These are phyloP conservation scores for Gouania willdenowi DNA, from an alignment of 2,797 vertebrate species.

Conservation along the genomic window DNA sequence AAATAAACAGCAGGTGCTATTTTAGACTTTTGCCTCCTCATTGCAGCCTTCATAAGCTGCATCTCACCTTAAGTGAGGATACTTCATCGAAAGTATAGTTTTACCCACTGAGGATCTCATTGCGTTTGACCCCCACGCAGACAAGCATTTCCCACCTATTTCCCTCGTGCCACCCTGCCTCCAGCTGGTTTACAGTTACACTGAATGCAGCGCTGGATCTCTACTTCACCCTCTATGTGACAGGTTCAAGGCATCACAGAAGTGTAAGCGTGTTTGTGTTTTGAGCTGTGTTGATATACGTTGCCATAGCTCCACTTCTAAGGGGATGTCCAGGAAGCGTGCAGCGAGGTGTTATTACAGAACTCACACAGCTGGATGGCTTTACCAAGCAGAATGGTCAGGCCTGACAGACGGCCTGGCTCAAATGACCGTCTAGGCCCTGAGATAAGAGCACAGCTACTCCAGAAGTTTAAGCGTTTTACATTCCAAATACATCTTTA, in stretches of 20 bases:
- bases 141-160: slow-evolving; percentile 67
- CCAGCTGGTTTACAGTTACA: slow-evolving; percentile 63
- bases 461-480: slow-evolving; percentile 4
- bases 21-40: slow-evolving; percentile 21
- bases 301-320: slow-evolving; percentile 55
- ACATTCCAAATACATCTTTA: slow-evolving; percentile 1
- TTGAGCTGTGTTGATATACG: slow-evolving; percentile 61
- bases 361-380: slow-evolving; percentile 60
- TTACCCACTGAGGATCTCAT: slow-evolving; percentile 44
- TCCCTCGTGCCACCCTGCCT: slow-evolving; percentile 42
- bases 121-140: slow-evolving; percentile 30
- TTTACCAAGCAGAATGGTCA: slow-evolving; percentile 29
- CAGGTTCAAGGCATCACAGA: slow-evolving; percentile 49
- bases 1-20: slow-evolving; percentile 47
- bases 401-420: slow-evolving; percentile 44
- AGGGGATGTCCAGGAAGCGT: slow-evolving; percentile 60
- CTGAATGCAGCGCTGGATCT: slow-evolving; percentile 35
- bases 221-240: slow-evolving; percentile 24
- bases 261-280: slow-evolving; percentile 55
- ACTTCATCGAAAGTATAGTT: slow-evolving; percentile 42
- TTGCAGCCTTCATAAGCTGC: slow-evolving; percentile 6
- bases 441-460: slow-evolving; percentile 33
- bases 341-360: slow-evolving; percentile 50
- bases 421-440: slow-evolving; percentile 52
- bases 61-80: slow-evolving; percentile 47